Conservation (phyloP, 2,113 vertebrate species). For the Leiothrix lutea region DNA sequence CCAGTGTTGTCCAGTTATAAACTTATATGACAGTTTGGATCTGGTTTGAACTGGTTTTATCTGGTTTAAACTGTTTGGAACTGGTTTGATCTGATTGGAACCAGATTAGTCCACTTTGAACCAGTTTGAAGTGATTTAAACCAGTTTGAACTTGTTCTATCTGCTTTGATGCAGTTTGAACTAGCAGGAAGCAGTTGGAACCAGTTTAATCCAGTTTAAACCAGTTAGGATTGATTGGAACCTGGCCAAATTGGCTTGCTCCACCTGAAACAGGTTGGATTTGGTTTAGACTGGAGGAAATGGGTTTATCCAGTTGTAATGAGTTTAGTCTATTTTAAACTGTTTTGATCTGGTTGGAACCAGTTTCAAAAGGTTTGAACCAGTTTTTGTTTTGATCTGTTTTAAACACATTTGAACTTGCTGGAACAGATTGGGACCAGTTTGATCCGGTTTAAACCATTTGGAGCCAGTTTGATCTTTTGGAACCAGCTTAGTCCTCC, state of each 20-base stretch:
- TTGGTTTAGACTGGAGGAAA: background rate
- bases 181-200: accelerated
- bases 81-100: accelerated
- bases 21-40: background rate
- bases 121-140: background rate
- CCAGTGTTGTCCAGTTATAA: background rate
- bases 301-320: background rate
- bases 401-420: accelerated
- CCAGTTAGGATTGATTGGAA: background rate
- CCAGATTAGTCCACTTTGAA: background rate
- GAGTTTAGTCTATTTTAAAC: background rate
- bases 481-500: background rate
- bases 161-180: background rate
- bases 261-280: background rate
- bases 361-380: background rate
- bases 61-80: background rate
- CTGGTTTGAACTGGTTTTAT: background rate
- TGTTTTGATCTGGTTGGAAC: background rate
- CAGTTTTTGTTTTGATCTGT: background rate
- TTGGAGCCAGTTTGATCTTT: background rate
- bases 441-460: background rate
- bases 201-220: background rate
- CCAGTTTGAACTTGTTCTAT: background rate
- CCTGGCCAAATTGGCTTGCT: background rate
- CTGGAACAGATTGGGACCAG: no score